These are phyloP conservation scores for Oligia strigilis DNA, from an alignment of 2,888 invertebrate genomes.

Conservation along the genomic window DNA sequence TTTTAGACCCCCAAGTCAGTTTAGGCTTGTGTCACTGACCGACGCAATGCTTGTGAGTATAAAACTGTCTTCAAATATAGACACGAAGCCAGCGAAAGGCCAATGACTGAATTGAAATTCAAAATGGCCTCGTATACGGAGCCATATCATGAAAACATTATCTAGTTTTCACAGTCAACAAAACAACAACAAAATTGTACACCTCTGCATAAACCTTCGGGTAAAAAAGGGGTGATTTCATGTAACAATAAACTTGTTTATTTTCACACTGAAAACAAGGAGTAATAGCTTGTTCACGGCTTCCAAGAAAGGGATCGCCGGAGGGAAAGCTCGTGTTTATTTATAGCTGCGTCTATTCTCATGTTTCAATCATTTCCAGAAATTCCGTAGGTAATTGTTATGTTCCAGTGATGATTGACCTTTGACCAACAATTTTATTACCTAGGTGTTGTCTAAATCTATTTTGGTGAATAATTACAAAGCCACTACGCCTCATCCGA, in stretches of 20 bases:
- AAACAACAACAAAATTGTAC: background rate
- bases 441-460: background rate
- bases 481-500: background rate
- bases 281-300: background rate
- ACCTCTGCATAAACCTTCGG: too few relatives aligned
- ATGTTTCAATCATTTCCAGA: background rate
- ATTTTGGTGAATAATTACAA: background rate
- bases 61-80: too few relatives aligned
- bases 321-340: slow-evolving; percentile 2
- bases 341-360: slow-evolving; percentile 1
- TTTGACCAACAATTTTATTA: background rate
- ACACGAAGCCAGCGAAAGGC: background rate
- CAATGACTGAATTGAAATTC: background rate
- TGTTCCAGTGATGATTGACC: background rate
- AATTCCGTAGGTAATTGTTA: background rate
- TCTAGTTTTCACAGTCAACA: background rate
- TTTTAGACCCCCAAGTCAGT: too few relatives aligned
- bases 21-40: too few relatives aligned
- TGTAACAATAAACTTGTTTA: background rate
- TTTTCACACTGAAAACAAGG: background rate
- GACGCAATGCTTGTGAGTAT: too few relatives aligned
- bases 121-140: background rate
- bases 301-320: background rate
- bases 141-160: background rate
- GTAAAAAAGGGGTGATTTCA: background rate